Evolutionary conservation across 2,797 vertebrate genomes (phyloP).

Genomic region (Triplophysa bombifrons): DNA sequence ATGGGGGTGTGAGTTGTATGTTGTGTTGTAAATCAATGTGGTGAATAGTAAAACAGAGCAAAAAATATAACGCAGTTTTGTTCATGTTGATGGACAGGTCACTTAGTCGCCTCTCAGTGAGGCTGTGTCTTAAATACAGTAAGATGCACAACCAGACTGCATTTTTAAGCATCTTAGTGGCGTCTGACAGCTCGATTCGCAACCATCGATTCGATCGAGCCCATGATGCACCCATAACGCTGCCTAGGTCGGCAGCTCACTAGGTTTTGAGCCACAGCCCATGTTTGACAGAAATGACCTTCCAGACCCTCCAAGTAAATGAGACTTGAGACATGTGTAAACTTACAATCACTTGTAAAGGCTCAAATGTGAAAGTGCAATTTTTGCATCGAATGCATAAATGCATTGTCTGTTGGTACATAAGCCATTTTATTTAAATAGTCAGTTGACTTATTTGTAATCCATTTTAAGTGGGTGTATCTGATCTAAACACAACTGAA

Average conservation of each 20-base stretch:
- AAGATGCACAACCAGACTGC: background rate
- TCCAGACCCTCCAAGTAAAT: constrained; percentile 62
- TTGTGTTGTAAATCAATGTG: background rate
- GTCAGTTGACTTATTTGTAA: too few species aligned
- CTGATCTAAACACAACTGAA: too few species aligned
- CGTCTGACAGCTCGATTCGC: background rate
- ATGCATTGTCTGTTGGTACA: background rate
- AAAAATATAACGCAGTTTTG: background rate
- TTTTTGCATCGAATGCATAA: background rate
- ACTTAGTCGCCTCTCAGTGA: constrained; percentile 10
- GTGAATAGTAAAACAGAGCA: background rate
- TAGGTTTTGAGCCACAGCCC: constrained; percentile 16
- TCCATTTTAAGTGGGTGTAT: background rate
- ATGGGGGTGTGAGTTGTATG: background rate
- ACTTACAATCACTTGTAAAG: background rate
- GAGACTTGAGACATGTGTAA: constrained; percentile 1
- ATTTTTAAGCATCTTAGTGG: constrained; percentile 2
- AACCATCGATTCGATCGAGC: background rate
- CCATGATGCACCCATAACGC: background rate
- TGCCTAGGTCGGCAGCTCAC: background rate
- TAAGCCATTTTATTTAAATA: too few species aligned
- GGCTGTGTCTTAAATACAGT: constrained; percentile 4
- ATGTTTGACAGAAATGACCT: constrained; percentile 54
- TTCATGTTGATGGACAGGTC: constrained; percentile 17
- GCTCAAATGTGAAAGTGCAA: background rate